Evolutionary conservation across 2,113 vertebrate genomes (phyloP).

Genomic region (Pteronura brasiliensis): DNA sequence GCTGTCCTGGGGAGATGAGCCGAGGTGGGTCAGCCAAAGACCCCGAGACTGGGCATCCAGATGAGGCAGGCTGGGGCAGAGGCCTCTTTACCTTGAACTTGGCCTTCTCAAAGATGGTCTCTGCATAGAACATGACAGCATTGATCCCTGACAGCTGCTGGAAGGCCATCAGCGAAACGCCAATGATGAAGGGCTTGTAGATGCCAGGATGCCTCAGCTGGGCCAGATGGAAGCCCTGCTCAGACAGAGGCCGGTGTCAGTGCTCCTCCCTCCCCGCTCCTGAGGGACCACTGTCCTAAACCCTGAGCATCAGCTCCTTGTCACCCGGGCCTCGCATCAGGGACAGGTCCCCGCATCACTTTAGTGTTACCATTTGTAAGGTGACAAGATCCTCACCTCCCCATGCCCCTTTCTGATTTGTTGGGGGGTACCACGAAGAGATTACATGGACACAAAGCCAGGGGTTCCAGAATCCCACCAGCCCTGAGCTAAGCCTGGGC

Average conservation of each 20-base stretch:
- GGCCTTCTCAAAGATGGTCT: constrained; percentile 92
- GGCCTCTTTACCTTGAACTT: constrained; percentile 87
- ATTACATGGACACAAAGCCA: not conserved
- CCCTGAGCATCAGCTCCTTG: not conserved
- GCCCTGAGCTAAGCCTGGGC: not conserved
- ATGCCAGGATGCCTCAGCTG: constrained; percentile 86
- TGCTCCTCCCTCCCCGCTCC: not conserved
- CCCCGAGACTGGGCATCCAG: fast-evolving
- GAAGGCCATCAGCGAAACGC: constrained; percentile 91
- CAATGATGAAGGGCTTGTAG: constrained; percentile 92
- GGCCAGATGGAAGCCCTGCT: constrained; percentile 81
- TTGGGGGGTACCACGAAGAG: not conserved
- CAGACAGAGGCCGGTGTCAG: not conserved
- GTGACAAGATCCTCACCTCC: not conserved
- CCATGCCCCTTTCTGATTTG: not conserved
- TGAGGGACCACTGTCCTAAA: not conserved
- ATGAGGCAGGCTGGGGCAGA: not conserved
- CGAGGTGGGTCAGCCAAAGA: not conserved
- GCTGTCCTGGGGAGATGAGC: constrained; percentile 82
- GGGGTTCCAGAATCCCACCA: not conserved
- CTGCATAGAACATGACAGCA: constrained; percentile 95
- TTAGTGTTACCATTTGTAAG: not conserved
- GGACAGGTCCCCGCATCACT: not conserved
- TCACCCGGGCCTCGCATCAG: not conserved
- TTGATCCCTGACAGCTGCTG: constrained; percentile 96